These are phyloP conservation scores for Karalla daura DNA, from an alignment of 2,797 vertebrate species.

Conservation along the genomic window DNA sequence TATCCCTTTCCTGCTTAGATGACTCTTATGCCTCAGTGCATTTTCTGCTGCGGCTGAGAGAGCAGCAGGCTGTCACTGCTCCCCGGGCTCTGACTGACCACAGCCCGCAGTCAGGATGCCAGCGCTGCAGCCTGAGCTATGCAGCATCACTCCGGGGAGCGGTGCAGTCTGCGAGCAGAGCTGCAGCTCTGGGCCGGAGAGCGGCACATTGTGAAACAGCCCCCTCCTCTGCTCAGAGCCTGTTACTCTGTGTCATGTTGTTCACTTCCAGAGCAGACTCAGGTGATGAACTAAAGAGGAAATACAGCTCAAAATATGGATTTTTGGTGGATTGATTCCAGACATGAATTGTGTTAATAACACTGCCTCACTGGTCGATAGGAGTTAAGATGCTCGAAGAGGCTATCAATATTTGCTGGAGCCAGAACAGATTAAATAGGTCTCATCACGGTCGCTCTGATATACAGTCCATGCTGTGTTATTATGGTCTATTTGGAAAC, in stretches of 20 bases:
- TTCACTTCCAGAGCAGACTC: constrained; percentile 39
- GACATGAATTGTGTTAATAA: constrained; percentile 68
- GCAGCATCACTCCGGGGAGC: constrained; percentile 69
- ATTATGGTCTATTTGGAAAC: constrained; percentile 65
- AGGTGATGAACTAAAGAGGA: constrained; percentile 40
- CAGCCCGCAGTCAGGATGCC: constrained; percentile 68
- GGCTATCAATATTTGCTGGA: constrained; percentile 71
- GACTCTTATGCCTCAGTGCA: constrained; percentile 42
- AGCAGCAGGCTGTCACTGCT: constrained; percentile 76
- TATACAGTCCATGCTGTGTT: constrained; percentile 46
- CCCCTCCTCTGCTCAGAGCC: constrained; percentile 73
- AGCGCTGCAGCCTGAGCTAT: constrained; percentile 59
- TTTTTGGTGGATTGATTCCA: constrained; percentile 52
- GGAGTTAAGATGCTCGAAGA: constrained; percentile 44
- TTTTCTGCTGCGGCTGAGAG: constrained; percentile 63
- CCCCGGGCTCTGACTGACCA: constrained; percentile 76
- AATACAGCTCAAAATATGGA: constrained; percentile 32
- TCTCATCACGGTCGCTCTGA: constrained; percentile 56
- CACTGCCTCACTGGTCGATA: constrained; percentile 43
- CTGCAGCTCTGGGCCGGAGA: constrained; percentile 44
- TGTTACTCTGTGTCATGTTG: constrained; percentile 58
- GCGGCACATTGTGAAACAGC: constrained; percentile 74
- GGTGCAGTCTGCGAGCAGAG: constrained; percentile 54
- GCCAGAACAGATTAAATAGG: constrained; percentile 62
- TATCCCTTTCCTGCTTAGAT: constrained; percentile 47